Evolutionary conservation across 2,113 vertebrate genomes (phyloP), one percentile per base, ranked within the genome.

Genomic region (Rhinolophus ferrumequinum): DNA sequence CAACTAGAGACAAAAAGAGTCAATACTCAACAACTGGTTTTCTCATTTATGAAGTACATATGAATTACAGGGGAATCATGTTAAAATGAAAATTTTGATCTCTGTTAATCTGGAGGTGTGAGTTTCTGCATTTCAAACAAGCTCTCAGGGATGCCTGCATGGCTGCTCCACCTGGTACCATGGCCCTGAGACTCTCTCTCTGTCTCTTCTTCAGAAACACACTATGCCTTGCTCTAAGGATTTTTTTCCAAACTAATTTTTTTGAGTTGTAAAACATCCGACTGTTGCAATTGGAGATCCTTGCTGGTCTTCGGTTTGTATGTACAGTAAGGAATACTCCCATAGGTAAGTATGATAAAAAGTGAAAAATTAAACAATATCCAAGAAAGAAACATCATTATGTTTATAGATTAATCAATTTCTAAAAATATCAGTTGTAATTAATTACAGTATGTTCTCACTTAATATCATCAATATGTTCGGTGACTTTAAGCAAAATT

Each of bases 151-250:
- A 28, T 15, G 19, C 26, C 18, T 56, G 8, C 11, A 15, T 21
- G 9, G 14, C 24, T 21, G 2, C 5, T n/a, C 2, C 3, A 84
- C 18, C 8, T 6, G 22, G 1, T 3, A 56, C 4, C 7, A 28
- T 50, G 33, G 2, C 6, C 22, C 14, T 75, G 28, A 30, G 13
- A 73, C 28, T n/a, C 8, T 81, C n/a, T 35, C 8, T 30, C 33
- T 33, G 9, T 66, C 28, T 30, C 33, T 70, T 72, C 35, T 3
- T 2, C 26, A 33, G 33, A 62, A 66, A 70, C 60, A 94, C 52
- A 50, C 33, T 21, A 9, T 38, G 54, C 7, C 4, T 84, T 58
- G 5, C 35, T 47, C 47, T 67, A 0, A 62, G 3, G 6, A 24
- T 18, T 35, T 47, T 7, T 44, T 22, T 26, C 8, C 41, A 88